A percentile compares a stretch with the other conserved stretches of the same genome.
phyloP scores from a whole-genome alignment of 2,797 vertebrate species.

The Alcedo quadribrachys region DNA sequence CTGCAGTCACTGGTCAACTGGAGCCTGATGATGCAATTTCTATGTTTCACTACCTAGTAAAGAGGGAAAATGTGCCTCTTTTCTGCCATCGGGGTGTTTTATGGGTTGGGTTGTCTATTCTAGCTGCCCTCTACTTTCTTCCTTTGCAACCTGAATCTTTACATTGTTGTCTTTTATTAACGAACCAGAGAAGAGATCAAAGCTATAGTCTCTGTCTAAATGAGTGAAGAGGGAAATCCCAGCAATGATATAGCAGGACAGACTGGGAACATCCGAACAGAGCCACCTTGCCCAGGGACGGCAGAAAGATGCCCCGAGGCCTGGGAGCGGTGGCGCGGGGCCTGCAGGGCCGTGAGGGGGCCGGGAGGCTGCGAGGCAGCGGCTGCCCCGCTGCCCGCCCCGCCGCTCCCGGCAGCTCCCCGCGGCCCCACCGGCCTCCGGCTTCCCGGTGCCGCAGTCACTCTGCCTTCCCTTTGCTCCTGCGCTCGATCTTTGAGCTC shows the following conservation, averaged over 20 bases:
- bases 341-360: neutral
- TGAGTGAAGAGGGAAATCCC: neutral
- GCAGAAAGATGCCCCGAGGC: neutral
- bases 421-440: neutral
- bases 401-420: neutral
- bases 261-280: neutral
- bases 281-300: too few species aligned
- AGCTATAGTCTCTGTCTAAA: neutral
- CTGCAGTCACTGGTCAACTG: neutral
- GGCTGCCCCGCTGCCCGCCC: neutral
- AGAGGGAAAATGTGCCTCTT: neutral
- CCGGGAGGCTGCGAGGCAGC: neutral
- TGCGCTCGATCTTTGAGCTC: neutral
- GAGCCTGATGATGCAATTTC: neutral
- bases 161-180: neutral
- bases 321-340: neutral
- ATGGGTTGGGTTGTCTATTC: neutral
- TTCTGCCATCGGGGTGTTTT: neutral
- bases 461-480: neutral
- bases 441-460: fast-evolving
- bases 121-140: fast-evolving
- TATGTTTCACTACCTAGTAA: neutral
- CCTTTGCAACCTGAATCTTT: neutral
- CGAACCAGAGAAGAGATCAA: neutral
- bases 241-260: neutral